These are phyloP conservation scores for Fringilla coelebs DNA, from an alignment of 2,797 vertebrate genomes.

Conservation along the genomic window DNA sequence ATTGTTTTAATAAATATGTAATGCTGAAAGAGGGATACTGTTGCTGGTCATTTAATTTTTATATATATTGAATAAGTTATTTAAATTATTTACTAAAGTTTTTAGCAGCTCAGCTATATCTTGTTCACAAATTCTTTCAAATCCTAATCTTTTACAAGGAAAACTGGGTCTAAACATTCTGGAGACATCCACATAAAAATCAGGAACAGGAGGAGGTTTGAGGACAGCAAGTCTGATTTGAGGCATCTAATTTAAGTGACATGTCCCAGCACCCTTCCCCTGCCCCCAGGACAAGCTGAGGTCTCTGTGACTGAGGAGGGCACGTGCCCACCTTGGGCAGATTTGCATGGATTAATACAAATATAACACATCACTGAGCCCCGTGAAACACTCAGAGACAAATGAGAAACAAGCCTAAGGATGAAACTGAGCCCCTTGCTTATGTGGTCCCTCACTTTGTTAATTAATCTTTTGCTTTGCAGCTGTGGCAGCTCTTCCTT, in stretches of 20 bases:
- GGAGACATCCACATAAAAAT: not conserved
- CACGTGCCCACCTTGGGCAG: not conserved
- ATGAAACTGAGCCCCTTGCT: not conserved
- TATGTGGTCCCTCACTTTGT: not conserved
- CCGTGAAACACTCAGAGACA: slow-evolving; percentile 9
- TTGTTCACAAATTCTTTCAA: not conserved
- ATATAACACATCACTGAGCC: not conserved
- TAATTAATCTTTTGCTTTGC: not conserved
- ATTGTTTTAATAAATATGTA: slow-evolving; percentile 59
- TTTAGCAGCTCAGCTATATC: not conserved
- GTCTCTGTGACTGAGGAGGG: not conserved
- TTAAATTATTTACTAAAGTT: slow-evolving; percentile 30
- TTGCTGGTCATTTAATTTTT: slow-evolving; percentile 36
- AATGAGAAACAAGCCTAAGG: not conserved
- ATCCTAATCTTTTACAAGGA: not conserved
- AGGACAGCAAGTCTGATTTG: not conserved
- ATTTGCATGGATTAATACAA: slow-evolving; percentile 15
- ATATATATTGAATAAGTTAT: not conserved
- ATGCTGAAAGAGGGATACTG: slow-evolving; percentile 16
- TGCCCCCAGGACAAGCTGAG: not conserved
- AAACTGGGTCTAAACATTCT: not conserved
- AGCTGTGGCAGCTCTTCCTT: not conserved
- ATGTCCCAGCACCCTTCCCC: not conserved
- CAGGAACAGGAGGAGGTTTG: not conserved
- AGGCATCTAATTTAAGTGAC: not conserved